Base-by-base conservation (phyloP, 2,113 vertebrate genomes). In the Caranx melampygus region DNA sequence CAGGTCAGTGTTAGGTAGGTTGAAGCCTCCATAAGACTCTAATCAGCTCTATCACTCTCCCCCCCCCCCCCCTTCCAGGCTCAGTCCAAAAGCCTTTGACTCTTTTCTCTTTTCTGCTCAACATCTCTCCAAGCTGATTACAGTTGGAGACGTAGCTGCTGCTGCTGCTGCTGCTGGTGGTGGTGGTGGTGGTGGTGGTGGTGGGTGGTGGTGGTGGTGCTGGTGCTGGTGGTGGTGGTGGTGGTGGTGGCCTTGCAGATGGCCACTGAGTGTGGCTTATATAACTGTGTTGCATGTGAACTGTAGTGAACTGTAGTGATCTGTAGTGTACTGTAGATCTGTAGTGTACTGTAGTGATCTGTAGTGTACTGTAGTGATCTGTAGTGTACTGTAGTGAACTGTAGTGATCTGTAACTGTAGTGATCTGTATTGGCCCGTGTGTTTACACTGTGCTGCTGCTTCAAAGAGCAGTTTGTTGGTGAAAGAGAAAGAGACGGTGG, bases 241-340 rank as follows among this genome's bases (percentile, higher is more conserved):
- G 1, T 26, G 26, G 75, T 80, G 51, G 44, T 52, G 26, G 26
- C 26, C 33, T 57, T 63, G 71, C 90, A 92, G 89, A 88, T 88
- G 89, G 85, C 45, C 82, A 33, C 6, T 20, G 67, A 62, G 44
- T 16, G 83, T 40, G 70, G 76, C 75, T 94, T 94, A 92, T 90
- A 57, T 93, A 93, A 93, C 64, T 8, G 73, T 16, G 3, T 82
- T 84, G 78, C 73, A 55, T 83, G 79, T 52, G 66, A 85, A 78
- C 80, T 47, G 31, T 71, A 71, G 69, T 72, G 72, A 73, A 26
- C 26, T 26, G 26, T 26, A 26, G 26, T 26, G 26, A 26, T 26
- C 26, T 26, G 26, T 26, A 26, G 26, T 26, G 26, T 1, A 26
- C 26, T 26, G 26, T 26, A 26, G 26, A n/a, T n/a, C 80, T 47